Conservation (phyloP, 2,888 invertebrate genomes). For the Julus scanicus region DNA sequence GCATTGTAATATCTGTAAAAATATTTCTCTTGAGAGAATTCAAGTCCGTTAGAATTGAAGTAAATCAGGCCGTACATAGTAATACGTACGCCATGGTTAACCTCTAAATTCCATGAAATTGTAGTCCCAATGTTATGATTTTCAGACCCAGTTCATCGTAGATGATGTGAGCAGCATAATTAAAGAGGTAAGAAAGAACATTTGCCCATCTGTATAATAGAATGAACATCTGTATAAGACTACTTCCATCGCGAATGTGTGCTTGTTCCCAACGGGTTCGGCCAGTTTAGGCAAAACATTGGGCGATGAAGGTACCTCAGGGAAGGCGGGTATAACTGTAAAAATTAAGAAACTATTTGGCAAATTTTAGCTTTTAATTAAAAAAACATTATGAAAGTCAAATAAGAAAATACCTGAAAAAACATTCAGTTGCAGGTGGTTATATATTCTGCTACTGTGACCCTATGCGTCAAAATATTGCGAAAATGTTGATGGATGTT, state of each 20-base stretch:
- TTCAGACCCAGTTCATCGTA: slow-evolving; percentile 92
- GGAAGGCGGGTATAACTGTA: background rate
- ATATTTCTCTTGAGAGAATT: background rate
- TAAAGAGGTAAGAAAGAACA: slow-evolving; percentile 76
- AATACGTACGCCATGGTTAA: too few species aligned
- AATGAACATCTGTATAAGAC: background rate
- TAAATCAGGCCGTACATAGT: background rate
- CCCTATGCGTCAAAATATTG: too few species aligned
- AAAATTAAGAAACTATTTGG: background rate
- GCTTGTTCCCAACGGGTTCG: background rate
- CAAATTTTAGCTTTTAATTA: background rate
- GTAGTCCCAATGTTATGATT: slow-evolving; percentile 59
- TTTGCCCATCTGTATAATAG: background rate
- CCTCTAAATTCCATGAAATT: slow-evolving; percentile 58
- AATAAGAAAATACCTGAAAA: background rate
- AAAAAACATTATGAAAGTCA: background rate
- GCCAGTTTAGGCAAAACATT: background rate
- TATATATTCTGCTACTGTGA: background rate
- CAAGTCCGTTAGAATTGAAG: background rate
- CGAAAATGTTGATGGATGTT: too few species aligned
- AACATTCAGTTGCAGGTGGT: background rate
- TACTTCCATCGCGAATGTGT: background rate
- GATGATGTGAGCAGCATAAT: slow-evolving; percentile 98
- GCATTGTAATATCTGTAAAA: background rate
- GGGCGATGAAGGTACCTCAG: background rate